Evolutionary conservation across 2,888 invertebrate species (phyloP), one percentile per base, ranked within the genome.

Genomic region (Drosophila kambysellisi): DNA sequence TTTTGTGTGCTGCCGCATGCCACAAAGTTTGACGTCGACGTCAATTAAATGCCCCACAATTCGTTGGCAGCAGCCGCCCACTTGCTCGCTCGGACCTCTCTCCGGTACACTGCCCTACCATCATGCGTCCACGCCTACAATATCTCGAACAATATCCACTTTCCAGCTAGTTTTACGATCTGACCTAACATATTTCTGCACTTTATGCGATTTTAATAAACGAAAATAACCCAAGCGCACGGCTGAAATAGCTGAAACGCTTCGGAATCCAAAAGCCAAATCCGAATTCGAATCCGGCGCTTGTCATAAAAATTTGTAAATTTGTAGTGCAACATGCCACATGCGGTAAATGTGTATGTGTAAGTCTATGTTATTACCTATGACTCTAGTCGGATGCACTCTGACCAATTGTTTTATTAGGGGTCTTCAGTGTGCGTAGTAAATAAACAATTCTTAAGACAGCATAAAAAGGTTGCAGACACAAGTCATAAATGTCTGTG

Each of bases 131-230:
- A 70, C 74, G 74, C 75, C 70, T 52, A 61, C 79, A 74, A 72
- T 67, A 67, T 35, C 39, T 33, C 20, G 39, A 56, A 62, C 66
- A 68, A 77, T 77, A 81, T 83, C 74, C 73, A 85, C 79, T 83
- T 72, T 59, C 69, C 65, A 53, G 53, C 52, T 48, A 70, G 30
- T 83, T 86, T 86, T 86, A 86, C 74, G 86, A 78, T 69, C 82
- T 64, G 63, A 35, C 65, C 78, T 59, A 72, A 87, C 88, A 88
- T 79, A 85, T 85, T 89, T 88, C 85, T 80, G 87, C 89, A 89
- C 85, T 88, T 88, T 88, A 88, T 88, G 83, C 76, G 88, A 88
- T 80, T 89, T 89, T 89, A 87, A 89, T 88, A 88, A 85, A 89
- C 83, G 85, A 87, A 80, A 89, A 88, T 87, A 83, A 69, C 65